phyloP scores from a whole-genome alignment of 2,113 vertebrate species.

The Cavia aperea region DNA sequence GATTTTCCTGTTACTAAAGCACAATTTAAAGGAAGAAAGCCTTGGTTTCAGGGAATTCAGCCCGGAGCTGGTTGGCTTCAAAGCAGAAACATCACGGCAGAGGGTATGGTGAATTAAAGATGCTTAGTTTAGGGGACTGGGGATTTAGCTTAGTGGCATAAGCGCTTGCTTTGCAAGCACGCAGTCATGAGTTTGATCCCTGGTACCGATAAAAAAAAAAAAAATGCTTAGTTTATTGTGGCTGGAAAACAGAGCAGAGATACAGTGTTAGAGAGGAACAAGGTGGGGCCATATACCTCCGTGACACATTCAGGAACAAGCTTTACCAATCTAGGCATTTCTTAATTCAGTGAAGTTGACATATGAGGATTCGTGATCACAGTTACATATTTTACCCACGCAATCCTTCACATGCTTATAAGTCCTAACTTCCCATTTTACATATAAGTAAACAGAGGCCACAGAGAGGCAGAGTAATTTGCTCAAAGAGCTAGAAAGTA shows the following conservation, averaged over 20 bases:
- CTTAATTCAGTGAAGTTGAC: background rate
- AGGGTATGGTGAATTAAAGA: background rate
- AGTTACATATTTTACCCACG: background rate
- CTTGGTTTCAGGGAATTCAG: background rate
- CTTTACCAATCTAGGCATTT: background rate
- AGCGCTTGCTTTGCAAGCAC: too few species aligned
- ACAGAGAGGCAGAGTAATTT: background rate
- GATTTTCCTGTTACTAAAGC: background rate
- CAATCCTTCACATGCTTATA: background rate
- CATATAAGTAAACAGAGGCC: background rate
- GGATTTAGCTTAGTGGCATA: too few species aligned
- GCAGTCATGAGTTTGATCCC: too few species aligned
- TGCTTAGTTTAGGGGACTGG: background rate
- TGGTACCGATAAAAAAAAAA: background rate
- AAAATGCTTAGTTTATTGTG: background rate
- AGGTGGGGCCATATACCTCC: background rate
- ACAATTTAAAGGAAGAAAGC: background rate
- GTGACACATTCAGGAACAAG: background rate
- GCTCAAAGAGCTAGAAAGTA: background rate
- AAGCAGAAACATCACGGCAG: background rate
- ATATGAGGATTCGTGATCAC: background rate
- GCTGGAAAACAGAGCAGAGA: background rate
- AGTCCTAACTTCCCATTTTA: too few species aligned
- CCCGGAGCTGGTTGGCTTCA: background rate
- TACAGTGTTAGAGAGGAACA: background rate